Percentiles rank a stretch among this genome's conserved stretches.
phyloP scores from a whole-genome alignment of 1,140 invertebrate genomes.

The Tetramorium parvispinum region DNA sequence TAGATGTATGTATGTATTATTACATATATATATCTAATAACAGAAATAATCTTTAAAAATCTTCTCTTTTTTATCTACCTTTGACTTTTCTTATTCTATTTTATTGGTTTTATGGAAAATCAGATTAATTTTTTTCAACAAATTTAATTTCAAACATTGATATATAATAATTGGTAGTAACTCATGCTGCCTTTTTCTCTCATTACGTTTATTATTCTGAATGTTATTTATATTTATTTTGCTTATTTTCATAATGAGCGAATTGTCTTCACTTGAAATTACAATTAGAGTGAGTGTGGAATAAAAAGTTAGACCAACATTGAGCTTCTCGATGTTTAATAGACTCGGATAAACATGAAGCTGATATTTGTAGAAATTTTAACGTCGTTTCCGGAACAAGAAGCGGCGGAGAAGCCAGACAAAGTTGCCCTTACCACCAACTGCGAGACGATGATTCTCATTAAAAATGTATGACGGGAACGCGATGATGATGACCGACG shows the following conservation, averaged over 20 bases:
- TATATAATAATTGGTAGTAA: not conserved
- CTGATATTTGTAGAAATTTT: not conserved
- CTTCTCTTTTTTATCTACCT: not conserved
- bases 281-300: not conserved
- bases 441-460: slow-evolving; percentile 42
- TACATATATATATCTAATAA: not conserved
- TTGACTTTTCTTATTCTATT: not conserved
- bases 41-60: not conserved
- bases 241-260: not conserved
- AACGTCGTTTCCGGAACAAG: not conserved
- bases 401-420: not conserved
- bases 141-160: not conserved
- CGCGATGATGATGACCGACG: slow-evolving; percentile 3
- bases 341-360: not conserved
- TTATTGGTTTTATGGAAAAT: not conserved
- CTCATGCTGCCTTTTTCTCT: not conserved
- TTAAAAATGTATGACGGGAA: slow-evolving; percentile 72
- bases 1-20: too few species aligned
- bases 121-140: not conserved
- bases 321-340: not conserved
- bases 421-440: not conserved
- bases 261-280: not conserved
- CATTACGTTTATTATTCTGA: not conserved
- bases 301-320: not conserved
- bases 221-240: not conserved